These are phyloP conservation scores for Ctenoplectra terminalis DNA, from an alignment of 1,140 invertebrate genomes.

Conservation along the genomic window DNA sequence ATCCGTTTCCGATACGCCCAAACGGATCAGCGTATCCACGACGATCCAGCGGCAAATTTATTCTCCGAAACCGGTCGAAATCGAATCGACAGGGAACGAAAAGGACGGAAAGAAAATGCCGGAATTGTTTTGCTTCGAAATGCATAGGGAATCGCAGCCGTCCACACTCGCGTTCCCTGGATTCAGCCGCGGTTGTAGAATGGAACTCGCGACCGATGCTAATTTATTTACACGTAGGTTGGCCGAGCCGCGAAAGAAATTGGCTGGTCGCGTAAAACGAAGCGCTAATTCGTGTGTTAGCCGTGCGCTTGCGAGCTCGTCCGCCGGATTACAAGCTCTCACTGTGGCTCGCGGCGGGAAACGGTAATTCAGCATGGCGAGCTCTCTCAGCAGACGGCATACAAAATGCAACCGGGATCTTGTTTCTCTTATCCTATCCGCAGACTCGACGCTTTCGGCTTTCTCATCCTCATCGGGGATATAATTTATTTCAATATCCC, in stretches of 20 bases:
- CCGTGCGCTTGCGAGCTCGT: not conserved
- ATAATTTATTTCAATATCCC: constrained; percentile 23
- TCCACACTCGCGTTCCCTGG: not conserved
- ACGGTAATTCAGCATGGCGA: constrained; percentile 74
- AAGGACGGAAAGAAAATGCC: not conserved
- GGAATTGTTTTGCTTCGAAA: not conserved
- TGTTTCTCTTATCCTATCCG: constrained; percentile 49
- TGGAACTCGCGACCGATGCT: constrained; percentile 11
- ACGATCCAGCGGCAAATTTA: not conserved
- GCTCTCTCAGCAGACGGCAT: constrained; percentile 69
- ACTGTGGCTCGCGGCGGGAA: constrained; percentile 46
- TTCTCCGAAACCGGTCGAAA: not conserved
- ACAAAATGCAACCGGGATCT: constrained; percentile 70
- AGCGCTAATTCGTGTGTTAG: constrained; percentile 48
- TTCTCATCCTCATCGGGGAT: not conserved
- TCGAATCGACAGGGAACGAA: not conserved
- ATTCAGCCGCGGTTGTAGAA: not conserved
- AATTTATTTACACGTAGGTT: constrained; percentile 29
- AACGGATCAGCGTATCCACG: no score
- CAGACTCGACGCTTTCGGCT: constrained; percentile 34
- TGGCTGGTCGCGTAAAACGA: constrained; percentile 37
- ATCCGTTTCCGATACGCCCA: no score
- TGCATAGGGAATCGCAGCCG: not conserved
- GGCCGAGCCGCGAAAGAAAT: constrained; percentile 20
- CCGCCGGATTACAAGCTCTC: constrained; percentile 17